phyloP scores from a whole-genome alignment of 2,888 invertebrate species.

The Caenorhabditis japonica region DNA sequence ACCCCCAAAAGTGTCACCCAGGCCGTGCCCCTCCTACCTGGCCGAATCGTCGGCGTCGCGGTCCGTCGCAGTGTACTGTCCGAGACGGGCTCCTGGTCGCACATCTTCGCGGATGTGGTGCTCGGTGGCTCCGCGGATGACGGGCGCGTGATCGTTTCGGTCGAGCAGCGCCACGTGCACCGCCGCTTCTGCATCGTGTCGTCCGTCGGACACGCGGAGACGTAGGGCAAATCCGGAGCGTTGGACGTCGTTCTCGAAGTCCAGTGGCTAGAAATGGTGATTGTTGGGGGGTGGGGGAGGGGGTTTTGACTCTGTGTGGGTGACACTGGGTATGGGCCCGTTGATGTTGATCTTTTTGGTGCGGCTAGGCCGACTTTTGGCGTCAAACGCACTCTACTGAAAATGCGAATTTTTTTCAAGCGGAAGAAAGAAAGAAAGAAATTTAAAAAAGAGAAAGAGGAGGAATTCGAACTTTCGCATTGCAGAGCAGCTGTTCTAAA shows the following conservation, averaged over 20 bases:
- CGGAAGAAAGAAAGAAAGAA: slow-evolving; percentile 1
- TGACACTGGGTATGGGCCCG: slow-evolving; percentile 31
- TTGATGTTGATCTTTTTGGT: slow-evolving; percentile 10
- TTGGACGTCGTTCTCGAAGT: slow-evolving; percentile 93
- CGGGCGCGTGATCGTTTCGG: slow-evolving; percentile 91
- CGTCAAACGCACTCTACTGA: slow-evolving; percentile 48
- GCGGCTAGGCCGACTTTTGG: slow-evolving; percentile 46
- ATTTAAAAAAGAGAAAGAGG: slow-evolving; percentile 3
- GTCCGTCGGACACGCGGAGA: slow-evolving; percentile 86
- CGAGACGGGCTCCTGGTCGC: slow-evolving; percentile 89
- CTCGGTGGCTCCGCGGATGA: slow-evolving; percentile 78
- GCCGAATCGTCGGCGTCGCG: slow-evolving; percentile 89
- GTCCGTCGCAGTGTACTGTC: slow-evolving; percentile 94
- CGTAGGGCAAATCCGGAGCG: slow-evolving; percentile 92
- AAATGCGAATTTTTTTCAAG: slow-evolving; percentile 15
- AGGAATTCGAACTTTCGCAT: not conserved
- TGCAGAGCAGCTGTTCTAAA: no score
- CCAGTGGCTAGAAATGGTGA: slow-evolving; percentile 83
- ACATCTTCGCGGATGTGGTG: slow-evolving; percentile 87
- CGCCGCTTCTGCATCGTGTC: slow-evolving; percentile 95
- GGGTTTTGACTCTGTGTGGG: slow-evolving; percentile 13
- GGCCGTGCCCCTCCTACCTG: slow-evolving; percentile 46
- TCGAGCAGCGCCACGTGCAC: slow-evolving; percentile 92
- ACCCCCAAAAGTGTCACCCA: slow-evolving; percentile 30
- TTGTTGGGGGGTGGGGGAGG: slow-evolving; percentile 4